Evolutionary conservation across 2,888 invertebrate genomes (phyloP), one percentile per base, ranked within the genome.

Genomic region (Temnothorax unifasciatus): DNA sequence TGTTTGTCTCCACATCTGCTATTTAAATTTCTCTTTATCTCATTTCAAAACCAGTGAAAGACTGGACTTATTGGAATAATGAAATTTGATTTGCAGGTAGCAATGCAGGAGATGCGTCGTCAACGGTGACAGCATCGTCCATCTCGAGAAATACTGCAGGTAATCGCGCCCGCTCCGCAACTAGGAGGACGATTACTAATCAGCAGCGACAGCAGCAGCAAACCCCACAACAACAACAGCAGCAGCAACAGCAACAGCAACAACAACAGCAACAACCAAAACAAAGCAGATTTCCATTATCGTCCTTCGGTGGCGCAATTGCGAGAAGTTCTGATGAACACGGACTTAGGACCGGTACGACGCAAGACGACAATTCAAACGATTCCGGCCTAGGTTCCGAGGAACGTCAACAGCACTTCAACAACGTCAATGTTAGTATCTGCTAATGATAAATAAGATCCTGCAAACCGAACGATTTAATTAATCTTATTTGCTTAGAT

Each of bases 331-430:
- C 95, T 95, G 95, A 93, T 96, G 96, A 96, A 89, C 94, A 96
- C 88, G 95, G 95, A 74, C 95, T 92, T 63, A 92, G 93, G 86
- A 96, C 96, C 81, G 93, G 94, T 89, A 94, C 95, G 74, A 95
- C 95, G 87, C 94, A 95, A 91, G 96, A 96, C 93, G 98, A 98
- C 94, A 98, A 97, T 95, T 98, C 98, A 87, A 98, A 98, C 95
- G 98, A 98, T 95, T 98, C 98, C 90, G 98, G 98, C 47, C 96
- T 98, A 90, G 98, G 98, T 84, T 97, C 97, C 89, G 98, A 98
- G 94, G 97, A 97, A 91, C 96, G 97, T 91, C 95, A 96, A 89
- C 96, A 97, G 83, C 95, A 96, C 89, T 94, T 92, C 88, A 92
- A 85, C 85, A 92, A 86, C 89, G 85, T 86, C 84, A 91, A 87